phyloP scores from a whole-genome alignment of 1,140 invertebrate species.

The Drosophila takahashii region DNA sequence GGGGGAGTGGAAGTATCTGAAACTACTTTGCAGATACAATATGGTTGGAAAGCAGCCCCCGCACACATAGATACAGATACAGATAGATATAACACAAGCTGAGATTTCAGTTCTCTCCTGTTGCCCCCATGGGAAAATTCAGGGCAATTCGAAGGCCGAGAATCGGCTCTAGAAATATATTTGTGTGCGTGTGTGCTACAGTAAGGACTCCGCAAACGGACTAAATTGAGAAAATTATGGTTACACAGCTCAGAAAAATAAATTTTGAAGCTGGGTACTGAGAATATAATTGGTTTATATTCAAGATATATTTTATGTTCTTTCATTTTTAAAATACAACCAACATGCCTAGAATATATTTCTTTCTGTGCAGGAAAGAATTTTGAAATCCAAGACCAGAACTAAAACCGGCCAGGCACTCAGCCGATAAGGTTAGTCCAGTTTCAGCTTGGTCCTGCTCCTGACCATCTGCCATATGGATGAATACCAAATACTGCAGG shows the following conservation, averaged over 20 bases:
- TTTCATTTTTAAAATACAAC: no score
- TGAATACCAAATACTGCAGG: conserved; percentile 28
- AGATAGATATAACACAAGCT: conserved; percentile 12
- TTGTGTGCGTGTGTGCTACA: conserved; percentile 6
- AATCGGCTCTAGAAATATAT: background rate
- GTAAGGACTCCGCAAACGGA: conserved; percentile 9
- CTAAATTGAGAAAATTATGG: conserved; percentile 28
- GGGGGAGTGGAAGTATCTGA: conserved; percentile 8
- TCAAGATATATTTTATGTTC: no score
- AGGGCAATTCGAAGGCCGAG: conserved; percentile 19
- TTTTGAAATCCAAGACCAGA: conserved; percentile 14
- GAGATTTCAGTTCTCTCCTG: conserved; percentile 35
- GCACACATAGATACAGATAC: conserved; percentile 15
- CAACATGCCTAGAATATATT: background rate
- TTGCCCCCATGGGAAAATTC: conserved; percentile 48
- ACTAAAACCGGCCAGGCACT: conserved; percentile 36
- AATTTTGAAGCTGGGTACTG: background rate
- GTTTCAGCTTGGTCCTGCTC: conserved; percentile 41
- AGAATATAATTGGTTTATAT: no score
- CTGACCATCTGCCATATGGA: conserved; percentile 63
- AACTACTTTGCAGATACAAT: conserved; percentile 49
- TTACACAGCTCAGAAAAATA: background rate
- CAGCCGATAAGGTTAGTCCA: conserved; percentile 62
- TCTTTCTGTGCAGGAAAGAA: conserved; percentile 7
- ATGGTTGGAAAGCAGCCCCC: conserved; percentile 32